A percentile compares a stretch with the other conserved stretches of the same genome.
Conservation (phyloP, 2,888 invertebrate species). For the Drosophila infuscata region DNA sequence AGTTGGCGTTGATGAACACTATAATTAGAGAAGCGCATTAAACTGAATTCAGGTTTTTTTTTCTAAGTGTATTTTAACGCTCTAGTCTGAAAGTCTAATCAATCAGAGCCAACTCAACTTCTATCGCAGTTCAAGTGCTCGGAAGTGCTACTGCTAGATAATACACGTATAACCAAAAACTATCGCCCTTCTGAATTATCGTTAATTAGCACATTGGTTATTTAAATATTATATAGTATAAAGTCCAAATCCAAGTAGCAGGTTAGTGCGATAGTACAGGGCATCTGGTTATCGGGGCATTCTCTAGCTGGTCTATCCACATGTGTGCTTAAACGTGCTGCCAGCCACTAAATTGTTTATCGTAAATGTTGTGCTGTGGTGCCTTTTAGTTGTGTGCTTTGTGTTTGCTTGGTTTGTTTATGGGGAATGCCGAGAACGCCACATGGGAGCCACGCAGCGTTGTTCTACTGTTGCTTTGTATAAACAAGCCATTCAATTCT, state of each 20-base stretch:
- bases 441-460: slow-evolving; percentile 45
- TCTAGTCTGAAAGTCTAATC: not conserved
- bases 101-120: not conserved
- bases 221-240: not conserved
- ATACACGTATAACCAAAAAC: not conserved
- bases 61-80: not conserved
- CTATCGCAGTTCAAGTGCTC: not conserved
- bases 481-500: slow-evolving; percentile 56
- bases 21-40: not conserved
- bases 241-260: not conserved
- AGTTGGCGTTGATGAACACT: not conserved
- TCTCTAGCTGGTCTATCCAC: not conserved
- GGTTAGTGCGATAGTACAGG: slow-evolving; percentile 3
- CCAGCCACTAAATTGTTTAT: slow-evolving; percentile 69
- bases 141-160: not conserved
- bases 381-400: slow-evolving; percentile 47
- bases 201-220: not conserved
- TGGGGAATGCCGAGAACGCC: slow-evolving; percentile 58
- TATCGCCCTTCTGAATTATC: not conserved
- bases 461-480: slow-evolving; percentile 15
- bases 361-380: slow-evolving; percentile 56
- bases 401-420: slow-evolving; percentile 48
- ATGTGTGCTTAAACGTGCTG: slow-evolving; percentile 40
- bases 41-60: not conserved
- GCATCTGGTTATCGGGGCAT: slow-evolving; percentile 3